phyloP scores from a whole-genome alignment of 30 jellyfish, hydroid and myxozoan genomes.

The Aurelia aurita complex sp. Pacific region DNA sequence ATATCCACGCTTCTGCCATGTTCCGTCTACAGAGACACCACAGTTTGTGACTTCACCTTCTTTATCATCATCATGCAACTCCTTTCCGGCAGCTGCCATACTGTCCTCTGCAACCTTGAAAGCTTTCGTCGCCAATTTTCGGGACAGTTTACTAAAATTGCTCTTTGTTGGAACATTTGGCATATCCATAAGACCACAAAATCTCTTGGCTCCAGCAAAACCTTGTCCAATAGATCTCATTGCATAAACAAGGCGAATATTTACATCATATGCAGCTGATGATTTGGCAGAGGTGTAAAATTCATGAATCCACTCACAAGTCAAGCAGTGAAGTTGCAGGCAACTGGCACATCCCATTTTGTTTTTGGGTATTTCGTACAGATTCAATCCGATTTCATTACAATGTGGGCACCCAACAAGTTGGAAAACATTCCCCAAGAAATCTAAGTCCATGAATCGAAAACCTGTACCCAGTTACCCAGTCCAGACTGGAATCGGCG shows the following conservation, averaged over 20 bases:
- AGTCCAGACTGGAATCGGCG: too few species aligned
- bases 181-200: conserved; percentile 31
- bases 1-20: conserved; percentile 47
- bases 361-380: too few species aligned
- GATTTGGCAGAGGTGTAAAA: not conserved
- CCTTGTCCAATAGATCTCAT: conserved; percentile 28
- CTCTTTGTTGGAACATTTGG: not conserved
- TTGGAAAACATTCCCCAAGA: too few species aligned
- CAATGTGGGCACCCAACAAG: too few species aligned
- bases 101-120: conserved; percentile 28
- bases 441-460: too few species aligned
- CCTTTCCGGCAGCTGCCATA: conserved; percentile 18
- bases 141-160: not conserved
- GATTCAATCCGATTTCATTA: too few species aligned
- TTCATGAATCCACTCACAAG: too few species aligned
- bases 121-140: too few species aligned
- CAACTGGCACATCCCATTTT: too few species aligned
- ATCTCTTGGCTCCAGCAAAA: conserved; percentile 4
- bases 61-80: conserved; percentile 6
- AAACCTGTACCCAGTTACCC: too few species aligned
- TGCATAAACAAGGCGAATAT: conserved; percentile 13
- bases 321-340: too few species aligned
- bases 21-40: not conserved
- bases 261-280: conserved; percentile 8
- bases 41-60: not conserved